A percentile compares a stretch with the other conserved stretches of the same genome.
phyloP scores from a whole-genome alignment of 2,797 vertebrate genomes.

The Rhynchonycteris naso region DNA sequence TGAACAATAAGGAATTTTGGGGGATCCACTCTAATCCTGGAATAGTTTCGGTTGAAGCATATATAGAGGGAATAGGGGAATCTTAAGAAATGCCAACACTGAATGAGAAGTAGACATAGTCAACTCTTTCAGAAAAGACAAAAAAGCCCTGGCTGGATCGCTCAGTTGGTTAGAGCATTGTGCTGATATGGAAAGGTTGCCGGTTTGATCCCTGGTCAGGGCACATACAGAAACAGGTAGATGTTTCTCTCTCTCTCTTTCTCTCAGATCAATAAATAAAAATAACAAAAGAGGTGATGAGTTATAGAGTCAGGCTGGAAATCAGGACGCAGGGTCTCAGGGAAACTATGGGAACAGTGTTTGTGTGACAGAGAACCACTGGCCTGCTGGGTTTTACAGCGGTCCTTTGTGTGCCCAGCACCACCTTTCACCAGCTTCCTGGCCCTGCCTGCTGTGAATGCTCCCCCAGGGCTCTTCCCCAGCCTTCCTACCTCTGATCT shows the following conservation, averaged over 20 bases:
- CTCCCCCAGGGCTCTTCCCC: background rate
- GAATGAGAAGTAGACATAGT: background rate
- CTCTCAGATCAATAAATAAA: too few species aligned
- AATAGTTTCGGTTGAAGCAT: background rate
- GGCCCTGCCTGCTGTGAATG: background rate
- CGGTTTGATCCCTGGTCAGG: too few species aligned
- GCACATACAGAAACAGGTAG: too few species aligned
- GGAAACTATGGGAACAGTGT: background rate
- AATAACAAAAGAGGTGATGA: background rate
- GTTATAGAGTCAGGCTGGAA: background rate
- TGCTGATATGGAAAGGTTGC: too few species aligned
- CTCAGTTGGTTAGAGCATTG: too few species aligned
- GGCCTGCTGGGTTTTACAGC: rapidly evolving
- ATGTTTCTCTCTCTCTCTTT: too few species aligned
- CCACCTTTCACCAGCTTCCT: too few species aligned
- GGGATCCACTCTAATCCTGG: background rate
- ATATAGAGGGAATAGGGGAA: background rate
- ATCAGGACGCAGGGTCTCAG: background rate
- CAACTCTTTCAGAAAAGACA: background rate
- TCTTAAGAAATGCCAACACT: background rate
- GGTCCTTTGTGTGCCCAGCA: background rate
- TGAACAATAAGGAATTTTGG: background rate
- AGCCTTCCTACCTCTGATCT: background rate
- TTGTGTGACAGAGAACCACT: background rate
- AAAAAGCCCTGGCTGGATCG: background rate